Base-by-base conservation (phyloP, 1,140 invertebrate genomes). In the Apis dorsata region DNA sequence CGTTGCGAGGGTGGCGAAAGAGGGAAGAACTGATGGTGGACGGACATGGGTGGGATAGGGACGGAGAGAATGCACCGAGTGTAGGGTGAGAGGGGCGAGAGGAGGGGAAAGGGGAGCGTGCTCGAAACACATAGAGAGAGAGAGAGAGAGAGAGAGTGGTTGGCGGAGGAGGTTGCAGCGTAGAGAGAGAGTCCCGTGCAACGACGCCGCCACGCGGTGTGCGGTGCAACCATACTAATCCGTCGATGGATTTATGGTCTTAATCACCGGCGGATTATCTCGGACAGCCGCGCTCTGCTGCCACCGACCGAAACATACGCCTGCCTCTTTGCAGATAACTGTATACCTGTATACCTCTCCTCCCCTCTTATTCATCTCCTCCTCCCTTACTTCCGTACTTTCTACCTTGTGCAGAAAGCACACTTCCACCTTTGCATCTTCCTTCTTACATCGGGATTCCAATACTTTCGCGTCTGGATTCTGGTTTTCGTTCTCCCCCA, bases 251-350 rank as follows among this genome's bases (percentile, higher is more conserved):
- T 95, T 95, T 95, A 95, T 95, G 93, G 94, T 95, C 94, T 95
- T 95, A 95, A 95, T 95, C 95, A 95, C 94, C 93, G 91, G 88
- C 93, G 95, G 95, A 95, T 95, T 95, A 95, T 93, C 94, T 93
- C 90, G 92, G 92, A 93, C 93, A 93, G 93, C 91, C 91, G 87
- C 90, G 90, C 91, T 88, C 91, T 90, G 90, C 90, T 91, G 89
- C 91, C 92, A 92, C 88, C 88, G 86, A 91, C 90, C 92, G 89
- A 92, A 93, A 93, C 92, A 93, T 92, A 92, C 91, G 91, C 93
- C 92, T 93, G 93, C 90, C 92, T 93, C 93, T 93, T 93, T 91
- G 92, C 90, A 93, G 93, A 93, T 94, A 93, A 93, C 93, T 92
- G 89, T 88, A 34, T 34, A 82, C 86, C 86, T 74, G 51, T 79